phyloP scores from a whole-genome alignment of 2,797 vertebrate species.

The Monodelphis domestica region DNA sequence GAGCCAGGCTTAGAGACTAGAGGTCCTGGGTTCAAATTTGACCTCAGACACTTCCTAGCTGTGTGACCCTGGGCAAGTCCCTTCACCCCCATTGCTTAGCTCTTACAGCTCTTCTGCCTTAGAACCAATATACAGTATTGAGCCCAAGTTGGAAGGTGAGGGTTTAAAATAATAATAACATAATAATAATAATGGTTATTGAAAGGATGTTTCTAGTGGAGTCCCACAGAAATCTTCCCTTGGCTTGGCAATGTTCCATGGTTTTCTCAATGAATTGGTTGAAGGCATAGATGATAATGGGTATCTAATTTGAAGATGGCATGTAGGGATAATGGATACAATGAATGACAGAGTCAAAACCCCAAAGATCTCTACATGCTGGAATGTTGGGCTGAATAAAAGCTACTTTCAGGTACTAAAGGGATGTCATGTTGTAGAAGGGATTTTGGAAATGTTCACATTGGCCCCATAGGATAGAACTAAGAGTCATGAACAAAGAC shows the following conservation, averaged over 20 bases:
- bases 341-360: background rate
- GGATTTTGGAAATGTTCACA: background rate
- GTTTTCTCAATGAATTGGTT: background rate
- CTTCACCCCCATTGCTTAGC: too few relatives aligned
- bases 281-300: background rate
- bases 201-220: background rate
- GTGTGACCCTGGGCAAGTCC: too few relatives aligned
- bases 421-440: background rate
- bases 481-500: background rate
- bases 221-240: background rate
- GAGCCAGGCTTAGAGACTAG: too few relatives aligned
- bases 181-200: background rate
- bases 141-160: too few relatives aligned
- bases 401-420: too few relatives aligned
- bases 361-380: background rate
- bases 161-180: too few relatives aligned
- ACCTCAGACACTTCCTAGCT: too few relatives aligned
- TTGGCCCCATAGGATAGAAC: background rate
- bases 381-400: background rate
- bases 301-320: background rate
- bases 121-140: too few relatives aligned
- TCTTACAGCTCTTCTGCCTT: too few relatives aligned
- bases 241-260: background rate
- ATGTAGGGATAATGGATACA: background rate
- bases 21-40: too few relatives aligned